Conservation (phyloP, 35 echinoderm and acorn worm species). For the Chiridota heheva region DNA sequence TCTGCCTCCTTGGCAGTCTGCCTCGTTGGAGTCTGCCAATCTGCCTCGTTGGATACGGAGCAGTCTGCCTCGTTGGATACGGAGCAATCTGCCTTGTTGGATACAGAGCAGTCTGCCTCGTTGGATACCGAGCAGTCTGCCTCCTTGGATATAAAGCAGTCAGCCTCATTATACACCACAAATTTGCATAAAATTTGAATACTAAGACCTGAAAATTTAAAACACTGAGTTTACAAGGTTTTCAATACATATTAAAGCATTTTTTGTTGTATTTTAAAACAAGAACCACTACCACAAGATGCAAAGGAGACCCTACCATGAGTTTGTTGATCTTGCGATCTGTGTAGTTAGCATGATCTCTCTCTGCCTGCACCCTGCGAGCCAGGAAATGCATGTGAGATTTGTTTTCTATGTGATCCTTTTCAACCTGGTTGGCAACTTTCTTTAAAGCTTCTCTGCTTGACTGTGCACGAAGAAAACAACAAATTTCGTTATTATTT, state of each 20-base stretch:
- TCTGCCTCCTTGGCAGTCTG: too few species aligned
- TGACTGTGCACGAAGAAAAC: constrained; percentile 47
- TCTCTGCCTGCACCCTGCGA: constrained; percentile 68
- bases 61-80: too few species aligned
- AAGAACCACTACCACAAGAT: too few species aligned
- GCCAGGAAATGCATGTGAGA: constrained; percentile 71
- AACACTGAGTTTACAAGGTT: neutral
- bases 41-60: too few species aligned
- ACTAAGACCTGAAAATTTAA: neutral
- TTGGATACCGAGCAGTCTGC: neutral
- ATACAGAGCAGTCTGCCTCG: too few species aligned
- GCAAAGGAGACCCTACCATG: constrained; percentile 39
- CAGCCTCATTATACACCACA: neutral
- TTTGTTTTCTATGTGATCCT: constrained; percentile 64
- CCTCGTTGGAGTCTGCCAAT: too few species aligned
- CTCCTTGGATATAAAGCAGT: neutral
- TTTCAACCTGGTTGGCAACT: constrained; percentile 60
- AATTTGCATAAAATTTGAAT: neutral
- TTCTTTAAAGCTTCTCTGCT: constrained; percentile 65
- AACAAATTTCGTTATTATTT: neutral
- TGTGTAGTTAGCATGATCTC: constrained; percentile 57
- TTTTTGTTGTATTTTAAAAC: too few species aligned
- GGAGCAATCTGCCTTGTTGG: too few species aligned
- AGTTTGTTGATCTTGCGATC: constrained; percentile 67
- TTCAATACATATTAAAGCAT: too few species aligned